phyloP scores from a whole-genome alignment of 1,140 invertebrate genomes.

The Brachionus manjavacas region DNA sequence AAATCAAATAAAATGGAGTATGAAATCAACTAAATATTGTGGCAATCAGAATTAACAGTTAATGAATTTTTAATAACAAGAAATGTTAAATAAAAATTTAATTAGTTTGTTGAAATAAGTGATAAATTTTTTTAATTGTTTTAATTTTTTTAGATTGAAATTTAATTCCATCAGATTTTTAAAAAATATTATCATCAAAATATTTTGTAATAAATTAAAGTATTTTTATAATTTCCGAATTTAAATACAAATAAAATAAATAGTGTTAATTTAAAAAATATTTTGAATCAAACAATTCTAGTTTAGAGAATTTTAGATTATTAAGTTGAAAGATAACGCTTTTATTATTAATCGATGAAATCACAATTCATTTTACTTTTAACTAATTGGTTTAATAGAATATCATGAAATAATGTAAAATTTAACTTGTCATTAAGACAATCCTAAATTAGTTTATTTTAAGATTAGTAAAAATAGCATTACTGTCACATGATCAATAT shows the following conservation, averaged over 20 bases:
- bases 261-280: not conserved
- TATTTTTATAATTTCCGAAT: not conserved
- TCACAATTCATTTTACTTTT: too few relatives aligned
- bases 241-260: not conserved
- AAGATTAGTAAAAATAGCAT: too few relatives aligned
- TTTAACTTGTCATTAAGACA: too few relatives aligned
- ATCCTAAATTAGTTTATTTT: too few relatives aligned
- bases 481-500: too few relatives aligned
- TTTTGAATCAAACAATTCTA: not conserved
- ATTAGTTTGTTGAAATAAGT: not conserved
- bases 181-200: not conserved
- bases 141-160: not conserved
- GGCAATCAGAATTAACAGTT: not conserved
- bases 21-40: not conserved
- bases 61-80: not conserved
- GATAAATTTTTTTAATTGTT: not conserved
- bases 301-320: too few relatives aligned
- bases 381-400: too few relatives aligned
- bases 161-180: not conserved
- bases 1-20: constrained; percentile 44
- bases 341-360: too few relatives aligned
- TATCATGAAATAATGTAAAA: too few relatives aligned
- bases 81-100: not conserved
- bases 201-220: not conserved
- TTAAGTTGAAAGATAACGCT: too few relatives aligned